A percentile compares a stretch with the other conserved stretches of the same genome.
These are phyloP conservation scores for Syngnathus acus DNA, from an alignment of 2,797 vertebrate species.

Conservation along the genomic window DNA sequence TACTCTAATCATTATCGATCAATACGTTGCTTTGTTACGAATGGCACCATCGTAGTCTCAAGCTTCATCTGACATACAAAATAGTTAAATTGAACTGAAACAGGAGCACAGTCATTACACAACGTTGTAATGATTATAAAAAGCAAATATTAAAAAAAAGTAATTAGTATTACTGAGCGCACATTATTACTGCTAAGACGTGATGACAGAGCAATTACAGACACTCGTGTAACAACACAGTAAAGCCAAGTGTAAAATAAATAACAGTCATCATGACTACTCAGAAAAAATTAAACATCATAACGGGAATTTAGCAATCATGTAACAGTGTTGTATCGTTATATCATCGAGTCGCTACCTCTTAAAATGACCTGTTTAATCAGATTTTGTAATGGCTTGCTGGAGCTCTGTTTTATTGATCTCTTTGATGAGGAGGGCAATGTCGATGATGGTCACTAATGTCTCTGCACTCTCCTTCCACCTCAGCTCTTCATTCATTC, in stretches of 20 bases:
- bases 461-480: background rate
- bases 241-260: too few species aligned
- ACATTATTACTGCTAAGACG: background rate
- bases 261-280: too few species aligned
- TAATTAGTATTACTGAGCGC: background rate
- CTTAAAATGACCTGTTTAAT: too few species aligned
- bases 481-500: background rate
- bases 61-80: too few species aligned
- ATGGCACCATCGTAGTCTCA: background rate
- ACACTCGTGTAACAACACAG: too few species aligned
- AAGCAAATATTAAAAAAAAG: background rate
- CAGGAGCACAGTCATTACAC: background rate
- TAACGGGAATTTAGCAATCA: too few species aligned
- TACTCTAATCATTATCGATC: background rate
- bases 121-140: background rate
- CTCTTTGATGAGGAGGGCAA: background rate
- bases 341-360: too few species aligned
- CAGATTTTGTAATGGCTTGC: background rate
- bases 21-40: background rate
- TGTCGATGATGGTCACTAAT: constrained; percentile 1
- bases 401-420: background rate
- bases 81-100: background rate
- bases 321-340: too few species aligned
- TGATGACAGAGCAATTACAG: too few species aligned
- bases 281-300: too few species aligned